Evolutionary conservation across 2,888 invertebrate genomes (phyloP).

Genomic region (Gortyna flavago): DNA sequence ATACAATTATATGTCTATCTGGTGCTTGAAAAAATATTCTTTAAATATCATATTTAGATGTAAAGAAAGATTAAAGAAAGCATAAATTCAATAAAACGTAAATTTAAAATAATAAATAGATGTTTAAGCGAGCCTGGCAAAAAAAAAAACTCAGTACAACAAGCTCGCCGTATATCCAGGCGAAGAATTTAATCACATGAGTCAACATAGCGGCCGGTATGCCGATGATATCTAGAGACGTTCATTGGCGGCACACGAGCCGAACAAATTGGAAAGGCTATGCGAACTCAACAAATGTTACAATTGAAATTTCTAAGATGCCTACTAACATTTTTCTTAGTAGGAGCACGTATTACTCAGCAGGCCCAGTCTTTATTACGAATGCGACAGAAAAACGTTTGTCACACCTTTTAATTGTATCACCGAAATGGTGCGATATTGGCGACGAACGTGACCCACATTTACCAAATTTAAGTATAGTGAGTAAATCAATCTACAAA

Average conservation of each 20-base stretch:
- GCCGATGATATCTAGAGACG: conserved; percentile 85
- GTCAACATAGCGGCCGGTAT: conserved; percentile 83
- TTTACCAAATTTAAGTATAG: conserved; percentile 23
- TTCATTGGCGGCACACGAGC: conserved; percentile 81
- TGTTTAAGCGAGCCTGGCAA: conserved; percentile 73
- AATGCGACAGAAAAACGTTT: conserved; percentile 78
- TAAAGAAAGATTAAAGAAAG: conserved; percentile 62
- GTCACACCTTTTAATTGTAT: conserved; percentile 78
- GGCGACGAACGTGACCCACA: conserved; percentile 76
- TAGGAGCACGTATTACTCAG: conserved; percentile 84
- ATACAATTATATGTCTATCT: conserved; percentile 43
- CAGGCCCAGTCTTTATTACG: conserved; percentile 74
- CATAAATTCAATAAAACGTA: conserved; percentile 47
- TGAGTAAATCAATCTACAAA: neutral
- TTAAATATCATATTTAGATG: conserved; percentile 45
- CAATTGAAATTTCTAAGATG: conserved; percentile 89
- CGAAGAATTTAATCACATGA: conserved; percentile 88
- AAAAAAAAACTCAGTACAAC: conserved; percentile 73
- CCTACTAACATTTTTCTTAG: conserved; percentile 86
- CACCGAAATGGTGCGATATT: conserved; percentile 76
- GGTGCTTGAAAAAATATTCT: conserved; percentile 35
- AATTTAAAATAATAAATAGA: conserved; percentile 36
- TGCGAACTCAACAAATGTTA: conserved; percentile 81
- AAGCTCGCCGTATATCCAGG: conserved; percentile 77
- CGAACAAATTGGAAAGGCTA: conserved; percentile 86